phyloP scores from a whole-genome alignment of 2,888 invertebrate species.

The Mesorhabditis belari region DNA sequence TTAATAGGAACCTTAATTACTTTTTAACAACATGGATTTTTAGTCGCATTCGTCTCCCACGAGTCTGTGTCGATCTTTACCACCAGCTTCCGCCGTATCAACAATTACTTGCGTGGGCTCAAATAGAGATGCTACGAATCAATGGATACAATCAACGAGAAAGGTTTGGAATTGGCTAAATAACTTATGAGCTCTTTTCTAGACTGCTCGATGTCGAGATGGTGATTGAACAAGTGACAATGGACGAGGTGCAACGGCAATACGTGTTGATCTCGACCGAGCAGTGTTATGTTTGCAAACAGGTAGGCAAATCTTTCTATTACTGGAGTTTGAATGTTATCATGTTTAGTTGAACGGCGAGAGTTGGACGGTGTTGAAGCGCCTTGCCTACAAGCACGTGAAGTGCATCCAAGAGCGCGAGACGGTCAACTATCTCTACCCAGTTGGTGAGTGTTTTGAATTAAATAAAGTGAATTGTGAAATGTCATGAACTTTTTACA shows the following conservation, averaged over 20 bases:
- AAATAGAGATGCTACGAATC: conserved; percentile 44
- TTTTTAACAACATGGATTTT: background rate
- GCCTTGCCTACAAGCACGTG: conserved; percentile 39
- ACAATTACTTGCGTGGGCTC: conserved; percentile 38
- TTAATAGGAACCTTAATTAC: background rate
- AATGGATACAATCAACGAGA: conserved; percentile 26
- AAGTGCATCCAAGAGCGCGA: conserved; percentile 14
- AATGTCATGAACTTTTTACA: no score
- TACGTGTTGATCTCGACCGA: conserved; percentile 45
- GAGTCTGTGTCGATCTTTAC: conserved; percentile 30
- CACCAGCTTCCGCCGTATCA: conserved; percentile 39
- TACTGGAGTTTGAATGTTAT: background rate
- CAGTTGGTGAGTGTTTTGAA: background rate
- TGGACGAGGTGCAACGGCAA: conserved; percentile 21
- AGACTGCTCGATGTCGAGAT: conserved; percentile 40
- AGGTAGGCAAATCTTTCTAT: conserved; percentile 8
- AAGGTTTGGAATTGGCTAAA: conserved; percentile 4
- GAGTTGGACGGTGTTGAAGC: conserved; percentile 31
- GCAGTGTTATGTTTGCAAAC: conserved; percentile 39
- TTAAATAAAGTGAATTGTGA: background rate
- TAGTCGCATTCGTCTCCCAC: conserved; percentile 22
- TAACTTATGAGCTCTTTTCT: conserved; percentile 1
- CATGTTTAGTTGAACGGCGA: conserved; percentile 28
- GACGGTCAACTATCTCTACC: background rate
- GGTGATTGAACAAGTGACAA: conserved; percentile 29